Percentiles rank a stretch among this genome's conserved stretches.
These are phyloP conservation scores for Hippoglossus stenolepis DNA, from an alignment of 2,113 vertebrate species.

Conservation along the genomic window DNA sequence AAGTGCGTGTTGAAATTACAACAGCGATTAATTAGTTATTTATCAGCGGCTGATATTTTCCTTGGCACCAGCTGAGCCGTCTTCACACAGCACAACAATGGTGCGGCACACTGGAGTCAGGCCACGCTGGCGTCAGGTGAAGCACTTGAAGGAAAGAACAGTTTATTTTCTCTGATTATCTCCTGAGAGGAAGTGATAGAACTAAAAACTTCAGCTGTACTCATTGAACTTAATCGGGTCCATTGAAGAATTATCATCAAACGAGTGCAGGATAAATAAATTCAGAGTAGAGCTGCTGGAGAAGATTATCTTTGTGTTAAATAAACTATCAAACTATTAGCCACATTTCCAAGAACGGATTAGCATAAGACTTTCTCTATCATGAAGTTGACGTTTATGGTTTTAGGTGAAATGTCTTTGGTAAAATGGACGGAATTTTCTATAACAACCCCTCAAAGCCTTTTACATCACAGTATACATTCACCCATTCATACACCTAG, in stretches of 20 bases:
- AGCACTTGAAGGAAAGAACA: constrained; percentile 30
- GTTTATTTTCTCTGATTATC: constrained; percentile 37
- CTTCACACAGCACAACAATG: constrained; percentile 33
- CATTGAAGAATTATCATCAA: background rate
- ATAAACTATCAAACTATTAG: background rate
- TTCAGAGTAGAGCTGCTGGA: background rate
- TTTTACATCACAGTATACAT: too few species aligned
- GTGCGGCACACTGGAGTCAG: constrained; percentile 25
- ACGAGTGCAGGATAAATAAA: background rate
- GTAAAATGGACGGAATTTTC: too few species aligned
- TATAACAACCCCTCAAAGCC: too few species aligned
- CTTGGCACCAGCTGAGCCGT: constrained; percentile 40
- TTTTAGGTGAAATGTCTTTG: too few species aligned
- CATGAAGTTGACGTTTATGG: background rate
- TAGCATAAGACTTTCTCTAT: too few species aligned
- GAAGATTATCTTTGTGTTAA: too few species aligned
- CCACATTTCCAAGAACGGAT: background rate
- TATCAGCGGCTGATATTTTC: constrained; percentile 56
- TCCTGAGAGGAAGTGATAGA: background rate
- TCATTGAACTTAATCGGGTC: background rate
- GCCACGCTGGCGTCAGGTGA: constrained; percentile 46
- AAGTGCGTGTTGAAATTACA: constrained; percentile 26
- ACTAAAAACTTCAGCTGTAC: background rate
- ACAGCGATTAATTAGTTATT: constrained; percentile 26
- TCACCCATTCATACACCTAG: too few species aligned